A percentile compares a stretch with the other conserved stretches of the same genome.
phyloP scores from a whole-genome alignment of 2,888 invertebrate genomes.

The Drosophila imparisetae region DNA sequence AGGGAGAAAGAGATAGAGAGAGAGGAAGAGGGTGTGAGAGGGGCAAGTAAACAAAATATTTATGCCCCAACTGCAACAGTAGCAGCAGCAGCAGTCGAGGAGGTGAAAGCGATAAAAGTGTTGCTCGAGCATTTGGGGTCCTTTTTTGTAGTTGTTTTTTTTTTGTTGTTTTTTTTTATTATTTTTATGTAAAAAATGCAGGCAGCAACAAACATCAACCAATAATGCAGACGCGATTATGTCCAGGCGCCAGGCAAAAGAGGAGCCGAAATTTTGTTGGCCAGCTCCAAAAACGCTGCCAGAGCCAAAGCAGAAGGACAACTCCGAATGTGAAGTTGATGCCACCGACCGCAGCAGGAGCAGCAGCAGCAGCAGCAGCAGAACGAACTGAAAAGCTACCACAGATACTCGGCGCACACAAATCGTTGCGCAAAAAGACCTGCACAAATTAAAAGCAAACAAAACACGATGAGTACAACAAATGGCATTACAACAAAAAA shows the following conservation, averaged over 20 bases:
- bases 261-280: constrained; percentile 14
- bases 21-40: constrained; percentile 1
- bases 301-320: constrained; percentile 57
- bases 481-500: constrained; percentile 42
- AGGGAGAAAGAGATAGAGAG: constrained; percentile 3
- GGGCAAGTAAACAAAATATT: constrained; percentile 77
- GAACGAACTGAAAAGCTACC: constrained; percentile 9
- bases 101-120: constrained; percentile 51
- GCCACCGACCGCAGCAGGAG: constrained; percentile 40
- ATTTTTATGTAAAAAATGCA: constrained; percentile 59
- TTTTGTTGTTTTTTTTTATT: neutral
- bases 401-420: constrained; percentile 45
- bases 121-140: constrained; percentile 28
- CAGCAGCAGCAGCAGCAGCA: constrained; percentile 21
- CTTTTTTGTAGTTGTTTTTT: constrained; percentile 12
- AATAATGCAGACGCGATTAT: constrained; percentile 84
- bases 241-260: constrained; percentile 64
- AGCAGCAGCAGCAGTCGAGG: constrained; percentile 6
- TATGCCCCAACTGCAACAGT: constrained; percentile 53
- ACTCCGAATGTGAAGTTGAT: constrained; percentile 74
- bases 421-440: constrained; percentile 50
- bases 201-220: constrained; percentile 82
- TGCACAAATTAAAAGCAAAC: constrained; percentile 78
- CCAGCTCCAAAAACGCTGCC: constrained; percentile 26
- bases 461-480: constrained; percentile 71